phyloP scores from a whole-genome alignment of 2,888 invertebrate genomes.

The Acanthacorydalis orientalis region DNA sequence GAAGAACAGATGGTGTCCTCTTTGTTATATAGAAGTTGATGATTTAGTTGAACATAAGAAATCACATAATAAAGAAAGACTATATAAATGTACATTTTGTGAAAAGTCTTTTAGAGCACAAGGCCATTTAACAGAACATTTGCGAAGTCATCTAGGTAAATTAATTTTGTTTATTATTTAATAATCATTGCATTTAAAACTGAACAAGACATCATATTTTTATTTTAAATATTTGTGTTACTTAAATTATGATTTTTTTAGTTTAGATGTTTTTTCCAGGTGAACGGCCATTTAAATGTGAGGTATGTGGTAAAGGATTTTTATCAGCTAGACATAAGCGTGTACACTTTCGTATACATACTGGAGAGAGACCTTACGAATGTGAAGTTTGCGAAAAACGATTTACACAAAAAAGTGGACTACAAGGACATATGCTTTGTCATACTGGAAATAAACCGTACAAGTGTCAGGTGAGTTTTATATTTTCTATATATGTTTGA shows the following conservation, averaged over 20 bases:
- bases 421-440: slow-evolving; percentile 12
- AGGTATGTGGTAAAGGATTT: slow-evolving; percentile 15
- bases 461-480: slow-evolving; percentile 7
- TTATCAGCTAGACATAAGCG: slow-evolving; percentile 14
- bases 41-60: slow-evolving; percentile 14
- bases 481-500: neutral
- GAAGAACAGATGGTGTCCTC: slow-evolving; percentile 17
- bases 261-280: slow-evolving; percentile 8
- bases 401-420: slow-evolving; percentile 11
- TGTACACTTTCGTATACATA: slow-evolving; percentile 14
- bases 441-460: slow-evolving; percentile 8
- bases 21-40: slow-evolving; percentile 16
- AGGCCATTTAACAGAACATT: slow-evolving; percentile 18
- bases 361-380: slow-evolving; percentile 11
- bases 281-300: slow-evolving; percentile 14
- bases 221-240: no score
- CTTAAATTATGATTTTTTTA: neutral
- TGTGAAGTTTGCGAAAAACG: slow-evolving; percentile 13
- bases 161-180: no score
- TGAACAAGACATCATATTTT: no score
- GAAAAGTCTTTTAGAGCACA: slow-evolving; percentile 14
- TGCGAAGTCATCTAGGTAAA: slow-evolving; percentile 17
- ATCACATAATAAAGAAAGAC: slow-evolving; percentile 12
- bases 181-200: no score
- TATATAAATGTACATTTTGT: slow-evolving; percentile 17